Conservation (phyloP, 2,113 vertebrate genomes). For the Nothocercus nigrocapillus region DNA sequence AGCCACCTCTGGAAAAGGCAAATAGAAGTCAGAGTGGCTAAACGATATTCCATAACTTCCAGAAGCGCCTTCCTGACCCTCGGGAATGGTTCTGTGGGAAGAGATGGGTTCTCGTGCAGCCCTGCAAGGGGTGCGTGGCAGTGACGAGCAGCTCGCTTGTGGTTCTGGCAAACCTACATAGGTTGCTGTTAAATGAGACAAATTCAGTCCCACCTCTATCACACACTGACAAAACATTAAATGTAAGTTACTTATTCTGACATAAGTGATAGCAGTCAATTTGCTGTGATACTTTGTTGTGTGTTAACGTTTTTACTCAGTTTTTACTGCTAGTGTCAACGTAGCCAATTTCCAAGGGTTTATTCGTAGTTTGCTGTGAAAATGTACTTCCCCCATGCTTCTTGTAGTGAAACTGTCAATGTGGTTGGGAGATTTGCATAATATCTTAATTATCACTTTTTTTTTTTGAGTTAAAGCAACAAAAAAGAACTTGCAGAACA, state of each 20-base stretch:
- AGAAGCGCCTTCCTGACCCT: background rate
- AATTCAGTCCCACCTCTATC: background rate
- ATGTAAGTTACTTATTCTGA: background rate
- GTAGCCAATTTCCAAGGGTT: background rate
- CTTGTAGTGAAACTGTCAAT: constrained; percentile 23
- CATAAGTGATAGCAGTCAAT: background rate
- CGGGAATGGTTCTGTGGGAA: background rate
- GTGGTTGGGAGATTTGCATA: background rate
- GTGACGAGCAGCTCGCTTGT: background rate
- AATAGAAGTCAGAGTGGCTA: background rate
- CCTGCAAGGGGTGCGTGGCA: background rate
- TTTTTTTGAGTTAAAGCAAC: constrained; percentile 61
- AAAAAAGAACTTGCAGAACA: constrained; percentile 55
- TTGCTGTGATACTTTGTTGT: background rate
- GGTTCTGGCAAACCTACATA: background rate
- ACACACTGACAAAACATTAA: background rate
- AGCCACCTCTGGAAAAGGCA: background rate
- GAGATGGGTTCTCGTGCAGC: fast-evolving
- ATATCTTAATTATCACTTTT: constrained; percentile 63
- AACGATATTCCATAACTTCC: background rate
- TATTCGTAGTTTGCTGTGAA: background rate
- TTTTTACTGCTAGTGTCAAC: background rate
- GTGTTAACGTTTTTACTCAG: background rate
- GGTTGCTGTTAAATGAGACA: background rate
- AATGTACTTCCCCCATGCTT: background rate